Evolutionary conservation across 2,797 vertebrate genomes (phyloP), one percentile per base, ranked within the genome.

Genomic region (Chromis chromis): DNA sequence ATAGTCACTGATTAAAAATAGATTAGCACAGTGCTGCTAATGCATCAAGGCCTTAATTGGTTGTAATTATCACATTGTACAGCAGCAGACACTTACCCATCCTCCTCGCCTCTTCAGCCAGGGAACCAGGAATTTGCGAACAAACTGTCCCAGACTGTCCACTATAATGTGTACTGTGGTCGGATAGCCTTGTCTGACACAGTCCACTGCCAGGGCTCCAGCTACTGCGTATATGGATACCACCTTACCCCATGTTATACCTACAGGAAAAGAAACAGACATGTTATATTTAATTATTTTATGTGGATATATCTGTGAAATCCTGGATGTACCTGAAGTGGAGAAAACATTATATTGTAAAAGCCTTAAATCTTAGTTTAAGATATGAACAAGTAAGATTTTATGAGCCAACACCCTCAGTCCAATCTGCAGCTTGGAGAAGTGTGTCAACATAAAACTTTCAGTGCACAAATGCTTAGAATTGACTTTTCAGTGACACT

Each of bases 161-260:
- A 99, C 97, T 0, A 99, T 94, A 64, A 95, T 94, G 40, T 97
- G 95, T 0, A 99, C 95, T 76, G 96, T 94, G 71, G 94, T 94
- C 0, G 96, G 95, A 82, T 96, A 94, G 0, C 96, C 97, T 1
- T 96, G 96, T 64, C 95, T 89, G 75, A 99, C 96, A 0, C 98
- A 99, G 85, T 99, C 98, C 85, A 99, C 95, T 0, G 98, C 97
- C 80, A 99, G 94, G 55, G 96, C 98, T 0, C 96, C 98, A 0
- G 98, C 98, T 84, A 99, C 96, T 0, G 96, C 95, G 0, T 96
- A 99, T 39, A 99, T 93, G 53, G 98, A 95, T 28, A 97, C 98
- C 85, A 99, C 96, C 86, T 99, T 99, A 28, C 97, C 98, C 98
- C 98, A 99, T 0, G 98, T 99, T 81, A 99, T 96, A 70, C 97